Evolutionary conservation across 2,888 invertebrate species (phyloP).

Genomic region (Panopea generosa): DNA sequence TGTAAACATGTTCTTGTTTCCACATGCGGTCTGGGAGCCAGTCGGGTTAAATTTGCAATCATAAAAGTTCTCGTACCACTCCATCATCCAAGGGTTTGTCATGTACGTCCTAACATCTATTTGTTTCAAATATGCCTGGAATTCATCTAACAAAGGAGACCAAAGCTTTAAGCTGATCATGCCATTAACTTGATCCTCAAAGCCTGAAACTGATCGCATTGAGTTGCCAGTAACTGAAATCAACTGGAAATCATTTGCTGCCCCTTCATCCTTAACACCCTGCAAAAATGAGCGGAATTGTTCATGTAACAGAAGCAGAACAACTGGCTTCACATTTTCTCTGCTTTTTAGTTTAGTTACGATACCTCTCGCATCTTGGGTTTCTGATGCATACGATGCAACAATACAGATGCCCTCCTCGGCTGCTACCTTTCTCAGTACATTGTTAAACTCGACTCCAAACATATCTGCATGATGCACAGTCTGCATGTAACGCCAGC

Average conservation of each 20-base stretch:
- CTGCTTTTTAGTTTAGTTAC: constrained; percentile 62
- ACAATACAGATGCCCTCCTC: constrained; percentile 80
- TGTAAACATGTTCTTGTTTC: constrained; percentile 38
- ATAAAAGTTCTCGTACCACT: constrained; percentile 76
- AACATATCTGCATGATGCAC: constrained; percentile 48
- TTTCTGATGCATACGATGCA: constrained; percentile 61
- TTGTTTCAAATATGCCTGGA: constrained; percentile 43
- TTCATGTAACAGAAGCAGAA: constrained; percentile 60
- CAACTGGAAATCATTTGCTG: constrained; percentile 73
- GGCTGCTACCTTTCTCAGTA: constrained; percentile 66
- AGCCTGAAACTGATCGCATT: constrained; percentile 62
- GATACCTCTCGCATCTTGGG: constrained; percentile 25
- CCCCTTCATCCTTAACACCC: constrained; percentile 52
- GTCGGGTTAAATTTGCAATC: constrained; percentile 72
- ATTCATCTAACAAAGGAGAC: constrained; percentile 36
- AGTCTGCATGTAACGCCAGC: constrained; percentile 84
- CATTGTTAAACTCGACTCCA: constrained; percentile 68
- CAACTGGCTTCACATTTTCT: constrained; percentile 70
- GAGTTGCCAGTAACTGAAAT: constrained; percentile 62
- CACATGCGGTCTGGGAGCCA: constrained; percentile 48
- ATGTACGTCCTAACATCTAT: constrained; percentile 67
- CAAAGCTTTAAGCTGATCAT: constrained; percentile 68
- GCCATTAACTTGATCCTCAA: constrained; percentile 73
- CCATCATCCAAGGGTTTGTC: constrained; percentile 80
- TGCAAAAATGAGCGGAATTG: constrained; percentile 59